Base-by-base conservation (phyloP, 2,113 vertebrate genomes). In the Ptilorrhoa leucosticta region DNA sequence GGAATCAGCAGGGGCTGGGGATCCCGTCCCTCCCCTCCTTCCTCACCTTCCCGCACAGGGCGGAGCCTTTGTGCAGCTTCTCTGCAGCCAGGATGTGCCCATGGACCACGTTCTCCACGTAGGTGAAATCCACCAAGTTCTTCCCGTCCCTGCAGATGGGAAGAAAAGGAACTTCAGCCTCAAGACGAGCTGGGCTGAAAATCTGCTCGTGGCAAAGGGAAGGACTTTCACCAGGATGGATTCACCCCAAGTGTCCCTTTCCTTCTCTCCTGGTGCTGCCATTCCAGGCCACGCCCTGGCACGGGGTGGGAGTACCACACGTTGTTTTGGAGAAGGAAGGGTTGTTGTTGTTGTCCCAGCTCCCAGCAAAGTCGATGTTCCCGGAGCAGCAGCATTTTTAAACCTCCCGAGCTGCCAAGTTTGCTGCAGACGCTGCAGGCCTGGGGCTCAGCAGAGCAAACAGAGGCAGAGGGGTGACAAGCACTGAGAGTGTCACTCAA, bases 61-160 rank as follows among this genome's bases (percentile, higher is more conserved):
- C 83, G 1, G 98, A 98, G 61, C 98, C 98, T 13, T 53, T 86
- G 78, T 97, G 98, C 79, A 99, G 97, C n/a, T 96, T 96, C 57
- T 99, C 99, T 47, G 99, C 99, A 63, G 99, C 99, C 91, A 99
- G 96, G 96, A 99, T 99, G 96, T 99, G 99, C 21, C 99, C 99
- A 5, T 99, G 99, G 35, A 99, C 99, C 53, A 99, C 99, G 12
- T 99, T 99, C 85, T 99, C 99, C 96, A 99, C 99, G 18, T 98
- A 99, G 51, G 99, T 99, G 90, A 99, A 99, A 92, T 99, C 99
- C 65, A 99, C 99, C 85, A 99, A 58, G 93, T 99, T 99, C 82
- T 98, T 96, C 8, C 99, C 99, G 48, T 99, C 98, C 48, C 99
- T 99, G 95, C 20, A 80, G n/a, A n/a, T n/a, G n/a, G n/a, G n/a